phyloP scores from a whole-genome alignment of 2,113 vertebrate species.

The Prinia subflava region DNA sequence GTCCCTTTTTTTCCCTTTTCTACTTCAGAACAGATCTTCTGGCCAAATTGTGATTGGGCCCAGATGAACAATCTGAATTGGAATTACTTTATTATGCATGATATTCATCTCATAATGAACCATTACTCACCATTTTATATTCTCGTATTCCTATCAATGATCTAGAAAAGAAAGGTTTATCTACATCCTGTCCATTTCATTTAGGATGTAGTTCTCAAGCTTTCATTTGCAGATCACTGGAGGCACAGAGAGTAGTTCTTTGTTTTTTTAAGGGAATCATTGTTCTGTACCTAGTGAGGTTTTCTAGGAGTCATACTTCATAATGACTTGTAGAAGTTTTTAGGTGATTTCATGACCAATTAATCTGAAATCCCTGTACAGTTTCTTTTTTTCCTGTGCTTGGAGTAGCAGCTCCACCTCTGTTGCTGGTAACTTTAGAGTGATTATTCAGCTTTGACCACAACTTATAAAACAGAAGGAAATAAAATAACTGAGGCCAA shows the following conservation, averaged over 20 bases:
- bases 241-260: neutral
- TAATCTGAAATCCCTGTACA: neutral
- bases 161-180: constrained; percentile 51
- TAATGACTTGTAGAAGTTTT: constrained; percentile 29
- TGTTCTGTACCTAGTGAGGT: neutral
- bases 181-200: neutral
- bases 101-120: constrained; percentile 40
- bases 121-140: constrained; percentile 45
- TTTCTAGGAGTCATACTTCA: neutral
- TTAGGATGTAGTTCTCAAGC: neutral
- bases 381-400: neutral
- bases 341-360: constrained; percentile 22
- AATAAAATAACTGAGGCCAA: neutral
- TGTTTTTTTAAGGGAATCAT: constrained; percentile 26
- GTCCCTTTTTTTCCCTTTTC: neutral
- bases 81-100: constrained; percentile 46
- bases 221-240: constrained; percentile 8
- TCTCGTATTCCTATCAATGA: constrained; percentile 42
- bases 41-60: constrained; percentile 37
- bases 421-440: neutral
- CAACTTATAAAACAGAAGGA: neutral
- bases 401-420: neutral
- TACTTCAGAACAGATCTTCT: constrained; percentile 7
- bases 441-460: neutral
- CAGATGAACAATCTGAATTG: constrained; percentile 51